Evolutionary conservation across 2,113 vertebrate species (phyloP).

Genomic region (Chlamydotis undulata): DNA sequence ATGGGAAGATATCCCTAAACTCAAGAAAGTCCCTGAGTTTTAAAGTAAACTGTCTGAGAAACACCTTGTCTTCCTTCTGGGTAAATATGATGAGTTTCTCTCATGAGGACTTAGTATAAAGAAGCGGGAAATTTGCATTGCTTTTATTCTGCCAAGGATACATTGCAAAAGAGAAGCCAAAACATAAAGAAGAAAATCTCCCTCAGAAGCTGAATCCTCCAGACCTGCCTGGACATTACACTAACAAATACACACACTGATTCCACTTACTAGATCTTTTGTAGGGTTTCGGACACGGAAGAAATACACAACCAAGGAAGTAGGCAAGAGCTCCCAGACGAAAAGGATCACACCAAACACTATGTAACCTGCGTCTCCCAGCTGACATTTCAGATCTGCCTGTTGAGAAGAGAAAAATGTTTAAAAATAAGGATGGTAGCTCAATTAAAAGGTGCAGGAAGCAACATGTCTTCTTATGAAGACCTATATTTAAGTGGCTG

Average conservation of each 20-base stretch:
- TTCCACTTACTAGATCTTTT: slow-evolving; percentile 85
- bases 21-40: neutral
- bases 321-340: slow-evolving; percentile 95
- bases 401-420: slow-evolving; percentile 61
- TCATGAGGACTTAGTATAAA: neutral
- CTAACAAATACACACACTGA: neutral
- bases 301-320: slow-evolving; percentile 94
- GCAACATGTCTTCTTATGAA: neutral
- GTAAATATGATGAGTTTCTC: neutral
- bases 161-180: neutral
- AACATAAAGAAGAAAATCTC: neutral
- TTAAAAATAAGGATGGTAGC: neutral
- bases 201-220: neutral
- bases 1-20: neutral
- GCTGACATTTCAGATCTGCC: slow-evolving; percentile 91
- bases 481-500: neutral
- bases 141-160: neutral
- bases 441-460: neutral
- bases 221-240: neutral
- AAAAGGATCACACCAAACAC: slow-evolving; percentile 95
- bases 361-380: slow-evolving; percentile 91
- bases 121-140: neutral
- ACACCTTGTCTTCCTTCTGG: neutral
- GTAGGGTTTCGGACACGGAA: slow-evolving; percentile 91
- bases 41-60: neutral